Evolutionary conservation across 23 tunicate genomes (phyloP), one percentile per base, ranked within the genome.

Genomic region (Ascidia mentula): DNA sequence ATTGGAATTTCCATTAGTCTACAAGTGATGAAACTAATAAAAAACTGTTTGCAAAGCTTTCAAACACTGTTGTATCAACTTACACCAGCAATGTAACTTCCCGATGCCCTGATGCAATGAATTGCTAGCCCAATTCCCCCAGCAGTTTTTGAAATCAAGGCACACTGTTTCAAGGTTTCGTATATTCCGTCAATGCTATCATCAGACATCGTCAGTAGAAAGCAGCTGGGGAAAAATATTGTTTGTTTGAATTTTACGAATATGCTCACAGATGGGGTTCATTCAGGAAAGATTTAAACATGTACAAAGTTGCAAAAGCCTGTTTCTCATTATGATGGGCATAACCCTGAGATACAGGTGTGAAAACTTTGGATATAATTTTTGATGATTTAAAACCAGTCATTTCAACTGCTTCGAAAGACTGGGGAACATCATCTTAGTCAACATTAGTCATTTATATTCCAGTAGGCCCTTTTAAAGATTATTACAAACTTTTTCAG

Each of bases 131-230:
- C 99, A 77, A 96, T 96, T 0, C 99, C 99, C 28, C 99, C 99
- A 71, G 99, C 99, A 34, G 89, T 87, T 79, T 96, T 96, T 20
- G 97, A 91, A 12, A 96, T 96, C 26, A 91, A 85, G 1, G 99
- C 99, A 84, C 99, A 96, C 60, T 93, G 96, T 75, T 89, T 91
- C 30, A 96, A 72, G 0, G 99, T 96, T 70, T 96, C 97, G 61
- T 91, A 96, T 46, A 96, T 96, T 45, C 99, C 99, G 78, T 87
- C 92, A 59, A 96, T 96, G 46, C 97, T 91, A 76, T 96, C 99
- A 72, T 91, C 97, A 38, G 65, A 45, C 99, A 96, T 96, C 26
- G 99, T 83, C 69, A 93, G 65, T 37, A 93, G 69, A 88, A 93
- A 93, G 84, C 98, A 93, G 77, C 98, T 93, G 13, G 65, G 22